Base-by-base conservation (phyloP, 2,797 vertebrate species). In the Phylloscopus collybita region DNA sequence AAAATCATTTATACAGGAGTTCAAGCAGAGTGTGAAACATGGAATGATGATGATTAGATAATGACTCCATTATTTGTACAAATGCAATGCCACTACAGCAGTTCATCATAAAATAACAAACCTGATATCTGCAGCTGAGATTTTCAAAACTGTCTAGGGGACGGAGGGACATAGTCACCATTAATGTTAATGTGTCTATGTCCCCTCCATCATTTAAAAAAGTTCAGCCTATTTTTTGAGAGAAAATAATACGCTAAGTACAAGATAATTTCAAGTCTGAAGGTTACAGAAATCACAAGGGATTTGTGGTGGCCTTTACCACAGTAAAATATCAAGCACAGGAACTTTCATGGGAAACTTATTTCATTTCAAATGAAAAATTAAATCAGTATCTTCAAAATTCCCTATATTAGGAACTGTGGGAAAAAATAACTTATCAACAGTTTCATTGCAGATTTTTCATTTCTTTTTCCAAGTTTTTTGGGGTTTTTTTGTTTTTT, bases 1-100 rank as follows among this genome's bases (percentile, higher is more conserved):
- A 83, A 95, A 81, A 92, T 93, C 79, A 44, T 51, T 84, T 56
- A 83, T 73, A 81, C 30, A 66, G 27, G 73, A 88, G 67, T 91
- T 91, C 73, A 88, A 92, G 62, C 67, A 75, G 70, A 92, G 60
- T 86, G 82, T 81, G 91, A 95, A 95, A 89, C 84, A 88, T 27
- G 60, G 45, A 87, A 79, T 6, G 34, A 81, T 67, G 87, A 76
- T 76, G 70, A 88, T 84, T 82, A 95, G 56, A 84, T 93, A 95
- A 86, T 61, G 42, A 64, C 49, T 88, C 66, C 56, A 84, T 92
- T 96, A 92, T 91, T 70, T 22, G 16, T 75, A 83, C 15, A 60
- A 95, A 56, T 75, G 61, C 42, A 89, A 76, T 80, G 34, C 22
- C 49, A 49, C 66, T 36, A 30, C 21, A 59, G 54, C 49, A 82